Conservation (phyloP, 2,888 invertebrate species). For the Encarsia formosa region DNA sequence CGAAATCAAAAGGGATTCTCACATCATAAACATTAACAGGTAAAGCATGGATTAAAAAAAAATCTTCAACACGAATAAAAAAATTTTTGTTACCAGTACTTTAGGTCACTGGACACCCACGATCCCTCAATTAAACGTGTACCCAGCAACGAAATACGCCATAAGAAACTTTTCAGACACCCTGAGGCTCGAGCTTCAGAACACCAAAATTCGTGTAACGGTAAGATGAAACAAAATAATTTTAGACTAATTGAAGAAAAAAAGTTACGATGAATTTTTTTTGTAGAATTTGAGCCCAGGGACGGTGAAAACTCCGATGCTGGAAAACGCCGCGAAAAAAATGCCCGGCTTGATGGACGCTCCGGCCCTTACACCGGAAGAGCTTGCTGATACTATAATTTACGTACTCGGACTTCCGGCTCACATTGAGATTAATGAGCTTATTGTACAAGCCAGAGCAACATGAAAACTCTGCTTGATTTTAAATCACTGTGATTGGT, state of each 20-base stretch:
- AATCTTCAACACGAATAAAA: no score
- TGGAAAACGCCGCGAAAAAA: background rate
- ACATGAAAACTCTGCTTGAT: no score
- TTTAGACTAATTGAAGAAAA: no score
- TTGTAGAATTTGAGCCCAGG: constrained; percentile 6
- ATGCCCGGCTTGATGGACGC: background rate
- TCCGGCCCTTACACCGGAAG: constrained; percentile 1
- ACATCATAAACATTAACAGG: constrained; percentile 32
- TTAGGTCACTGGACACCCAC: constrained; percentile 51
- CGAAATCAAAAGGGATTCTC: constrained; percentile 28
- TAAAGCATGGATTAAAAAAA: no score
- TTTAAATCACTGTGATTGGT: no score
- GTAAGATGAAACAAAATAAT: constrained; percentile 13
- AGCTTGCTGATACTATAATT: constrained; percentile 3
- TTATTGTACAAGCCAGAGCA: background rate
- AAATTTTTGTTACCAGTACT: no score
- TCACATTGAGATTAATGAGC: constrained; percentile 9
- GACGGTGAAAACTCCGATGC: constrained; percentile 1
- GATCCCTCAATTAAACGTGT: constrained; percentile 48
- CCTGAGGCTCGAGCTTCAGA: constrained; percentile 55
- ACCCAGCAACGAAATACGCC: constrained; percentile 59
- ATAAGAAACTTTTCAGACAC: constrained; percentile 59
- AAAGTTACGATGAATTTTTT: no score
- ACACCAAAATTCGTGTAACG: constrained; percentile 16
- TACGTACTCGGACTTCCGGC: background rate